Evolutionary conservation across 2,797 vertebrate genomes (phyloP), one percentile per base, ranked within the genome.

Genomic region (Bovichtus diacanthus): DNA sequence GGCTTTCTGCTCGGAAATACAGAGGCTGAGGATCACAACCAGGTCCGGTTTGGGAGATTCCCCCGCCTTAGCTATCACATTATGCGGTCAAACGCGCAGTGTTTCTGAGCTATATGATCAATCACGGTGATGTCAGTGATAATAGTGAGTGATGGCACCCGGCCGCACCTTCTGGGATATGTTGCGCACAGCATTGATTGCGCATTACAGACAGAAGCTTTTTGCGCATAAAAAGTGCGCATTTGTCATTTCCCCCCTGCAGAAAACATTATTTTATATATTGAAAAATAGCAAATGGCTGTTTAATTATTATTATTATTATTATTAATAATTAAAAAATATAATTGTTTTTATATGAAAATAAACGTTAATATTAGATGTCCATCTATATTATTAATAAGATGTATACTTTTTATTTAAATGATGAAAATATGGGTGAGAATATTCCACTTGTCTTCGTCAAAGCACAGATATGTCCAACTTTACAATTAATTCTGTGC

Each of bases 61-160:
- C 77, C 11, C 78, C 84, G 93, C 86, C 93, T 90, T 90, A 77
- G 84, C 88, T 89, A 93, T 93, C 95, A 90, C 94, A 90, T 96
- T 95, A 95, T 95, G 92, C 86, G 87, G 87, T 87, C 93, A 95
- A 91, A 94, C 95, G 92, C 94, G 83, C 86, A 83, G 75, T 88
- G 91, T 93, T 94, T 87, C 89, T 85, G 92, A 86, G 91, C 92
- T 68, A 2, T 92, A 87, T 92, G 95, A 96, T 97, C 96, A 95
- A 95, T 96, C 96, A 95, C 93, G 88, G 89, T n/a, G 87, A 88
- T 94, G 94, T 94, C 95, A 94, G 92, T 90, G 95, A 95, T 94
- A 95, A 95, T 83, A 90, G 93, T 90, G 87, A 95, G 82, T 88
- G 93, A 94, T 95, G 92, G 88, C 79, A 70, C 77, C 76, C 78